Evolutionary conservation across 2,113 vertebrate species (phyloP).

Genomic region (Heterochromis multidens): DNA sequence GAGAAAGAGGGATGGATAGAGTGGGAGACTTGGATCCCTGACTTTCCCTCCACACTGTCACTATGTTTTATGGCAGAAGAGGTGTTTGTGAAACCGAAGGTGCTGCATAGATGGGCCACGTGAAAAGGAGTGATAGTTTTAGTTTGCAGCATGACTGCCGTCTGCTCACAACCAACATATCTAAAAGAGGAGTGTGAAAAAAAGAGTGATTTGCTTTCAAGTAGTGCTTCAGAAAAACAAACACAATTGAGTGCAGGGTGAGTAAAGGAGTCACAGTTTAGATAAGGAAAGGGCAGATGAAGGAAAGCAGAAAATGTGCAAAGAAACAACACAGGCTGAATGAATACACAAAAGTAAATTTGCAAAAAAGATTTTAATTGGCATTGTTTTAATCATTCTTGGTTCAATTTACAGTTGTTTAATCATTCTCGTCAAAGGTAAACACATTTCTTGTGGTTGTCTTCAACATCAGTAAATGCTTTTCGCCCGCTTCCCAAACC

Average conservation of each 20-base stretch:
- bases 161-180: not conserved
- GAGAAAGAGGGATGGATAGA: conserved; percentile 13
- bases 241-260: conserved; percentile 17
- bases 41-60: conserved; percentile 42
- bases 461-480: conserved; percentile 73
- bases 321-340: not conserved
- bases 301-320: not conserved
- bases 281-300: conserved; percentile 5
- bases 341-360: conserved; percentile 43
- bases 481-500: conserved; percentile 27
- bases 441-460: conserved; percentile 70
- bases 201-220: not conserved
- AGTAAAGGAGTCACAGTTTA: conserved; percentile 13
- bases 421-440: conserved; percentile 69
- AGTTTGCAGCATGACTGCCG: not conserved
- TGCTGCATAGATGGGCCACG: not conserved
- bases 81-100: conserved; percentile 25
- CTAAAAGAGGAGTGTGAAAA: not conserved
- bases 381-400: conserved; percentile 72
- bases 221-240: conserved; percentile 26
- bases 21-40: conserved; percentile 3
- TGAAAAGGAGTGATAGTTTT: conserved; percentile 25
- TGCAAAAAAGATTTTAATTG: conserved; percentile 74
- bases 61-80: conserved; percentile 52
- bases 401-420: conserved; percentile 70